Base-by-base conservation (phyloP, 2,113 vertebrate genomes). In the Gambusia holbrooki region DNA sequence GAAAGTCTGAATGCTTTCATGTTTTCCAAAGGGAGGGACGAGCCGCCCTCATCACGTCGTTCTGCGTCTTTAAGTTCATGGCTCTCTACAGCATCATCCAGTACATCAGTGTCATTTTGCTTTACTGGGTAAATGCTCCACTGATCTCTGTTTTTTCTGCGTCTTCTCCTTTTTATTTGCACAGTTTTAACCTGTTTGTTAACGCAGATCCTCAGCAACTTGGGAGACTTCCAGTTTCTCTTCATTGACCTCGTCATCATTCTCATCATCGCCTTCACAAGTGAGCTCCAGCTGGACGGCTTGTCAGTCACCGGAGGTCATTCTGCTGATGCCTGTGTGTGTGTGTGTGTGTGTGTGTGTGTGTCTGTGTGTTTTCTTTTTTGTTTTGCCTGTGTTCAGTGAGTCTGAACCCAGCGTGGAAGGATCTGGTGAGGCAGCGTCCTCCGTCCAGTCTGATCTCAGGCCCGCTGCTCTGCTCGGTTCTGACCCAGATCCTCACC, bases 31-130 rank as follows among this genome's bases (percentile, higher is more conserved):
- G 98, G 95, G 97, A 99, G 93, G 98, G 98, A 58, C 95, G 98
- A 80, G 98, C 97, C 30, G 98, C 98, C 86, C 94, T 99, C 90
- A 95, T 99, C 62, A 99, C 98, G 5, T 98, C 98, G 8, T 99
- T 99, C 94, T 99, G 97, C 77, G 97, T 99, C 4, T 99, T 99
- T 91, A 99, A 99, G 89, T 99, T 98, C 92, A 99, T 99, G 97
- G 97, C 97, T 79, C 89, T 99, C 28, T 99, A 98, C 94, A 99
- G 97, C 94, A 96, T 99, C 88, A 99, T 99, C 94, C 97, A 99
- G 91, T 99, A 98, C 92, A 93, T 97, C 93, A 97, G 94, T 74
- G 97, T 99, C 89, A 96, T 95, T 62, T 94, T 99, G 30, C 95
- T 99, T 0, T 99, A 99, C 94, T 98, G 96, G 15, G 98, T 99